Conservation (phyloP, 53 echinoderm and acorn worm species). For the Glandiceps talaboti region DNA sequence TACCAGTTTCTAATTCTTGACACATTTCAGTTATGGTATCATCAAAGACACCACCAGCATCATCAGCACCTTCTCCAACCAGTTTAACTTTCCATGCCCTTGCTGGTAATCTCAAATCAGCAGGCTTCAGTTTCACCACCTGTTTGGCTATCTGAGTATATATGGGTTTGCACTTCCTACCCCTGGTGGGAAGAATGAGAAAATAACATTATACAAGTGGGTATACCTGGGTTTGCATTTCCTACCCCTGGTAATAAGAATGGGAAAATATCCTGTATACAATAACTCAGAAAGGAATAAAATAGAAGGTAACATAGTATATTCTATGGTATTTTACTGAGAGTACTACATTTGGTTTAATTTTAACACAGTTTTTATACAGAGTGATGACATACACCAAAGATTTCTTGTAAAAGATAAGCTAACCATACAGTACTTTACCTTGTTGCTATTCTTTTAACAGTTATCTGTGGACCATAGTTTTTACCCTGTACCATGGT, state of each 20-base stretch:
- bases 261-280: no score
- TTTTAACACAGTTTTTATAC: no score
- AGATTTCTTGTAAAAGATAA: no score
- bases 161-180: conserved; percentile 95
- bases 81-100: conserved; percentile 99
- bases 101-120: conserved; percentile 82
- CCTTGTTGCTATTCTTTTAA: conserved; percentile 97
- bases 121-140: conserved; percentile 74
- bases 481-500: conserved; percentile 99
- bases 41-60: conserved; percentile 97
- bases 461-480: conserved; percentile 96
- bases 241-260: no score
- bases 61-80: conserved; percentile 96
- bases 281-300: no score
- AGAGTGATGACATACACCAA: no score
- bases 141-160: conserved; percentile 97
- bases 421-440: no score
- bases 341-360: no score
- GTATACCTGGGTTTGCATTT: no score
- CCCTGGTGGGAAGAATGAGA: conserved; percentile 32
- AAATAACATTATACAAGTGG: no score
- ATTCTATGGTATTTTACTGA: no score
- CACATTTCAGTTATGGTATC: conserved; percentile 99
- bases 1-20: conserved; percentile 88
- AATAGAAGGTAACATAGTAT: no score